A percentile compares a stretch with the other conserved stretches of the same genome.
Evolutionary conservation across 2,888 invertebrate genomes (phyloP).

Genomic region (Nasonovia ribisnigri): DNA sequence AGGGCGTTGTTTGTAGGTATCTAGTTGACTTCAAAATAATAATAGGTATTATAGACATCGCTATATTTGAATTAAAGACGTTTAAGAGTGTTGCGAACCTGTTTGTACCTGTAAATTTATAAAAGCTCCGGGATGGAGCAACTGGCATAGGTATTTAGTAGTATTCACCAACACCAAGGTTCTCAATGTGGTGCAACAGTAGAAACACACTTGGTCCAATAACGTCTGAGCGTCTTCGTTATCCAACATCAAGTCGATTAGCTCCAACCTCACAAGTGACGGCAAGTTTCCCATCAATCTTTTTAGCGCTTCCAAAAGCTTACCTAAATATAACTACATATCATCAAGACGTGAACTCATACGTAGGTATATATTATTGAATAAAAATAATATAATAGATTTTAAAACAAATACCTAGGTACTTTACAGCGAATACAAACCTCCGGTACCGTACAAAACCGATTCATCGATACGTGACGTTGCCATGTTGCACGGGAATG

Average conservation of each 20-base stretch:
- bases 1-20: not conserved
- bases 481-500: constrained; percentile 83
- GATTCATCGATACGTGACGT: constrained; percentile 75
- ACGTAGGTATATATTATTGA: no score
- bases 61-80: not conserved
- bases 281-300: constrained; percentile 78
- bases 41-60: not conserved
- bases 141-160: constrained; percentile 78
- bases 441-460: constrained; percentile 83
- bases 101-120: constrained; percentile 77
- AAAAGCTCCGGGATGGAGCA: constrained; percentile 83
- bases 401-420: not conserved
- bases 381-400: no score
- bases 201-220: constrained; percentile 79
- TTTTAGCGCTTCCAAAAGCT: constrained; percentile 77
- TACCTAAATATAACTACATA: constrained; percentile 70
- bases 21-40: not conserved
- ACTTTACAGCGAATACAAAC: constrained; percentile 69
- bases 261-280: constrained; percentile 75
- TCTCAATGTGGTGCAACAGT: constrained; percentile 76
- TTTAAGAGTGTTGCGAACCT: not conserved
- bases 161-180: constrained; percentile 81
- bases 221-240: constrained; percentile 79
- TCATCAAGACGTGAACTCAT: not conserved
- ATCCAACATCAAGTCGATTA: constrained; percentile 82